Percentiles rank a stretch among this genome's conserved stretches.
Conservation (phyloP, 2,888 invertebrate genomes). For the Drosophila hawaiiensis region DNA sequence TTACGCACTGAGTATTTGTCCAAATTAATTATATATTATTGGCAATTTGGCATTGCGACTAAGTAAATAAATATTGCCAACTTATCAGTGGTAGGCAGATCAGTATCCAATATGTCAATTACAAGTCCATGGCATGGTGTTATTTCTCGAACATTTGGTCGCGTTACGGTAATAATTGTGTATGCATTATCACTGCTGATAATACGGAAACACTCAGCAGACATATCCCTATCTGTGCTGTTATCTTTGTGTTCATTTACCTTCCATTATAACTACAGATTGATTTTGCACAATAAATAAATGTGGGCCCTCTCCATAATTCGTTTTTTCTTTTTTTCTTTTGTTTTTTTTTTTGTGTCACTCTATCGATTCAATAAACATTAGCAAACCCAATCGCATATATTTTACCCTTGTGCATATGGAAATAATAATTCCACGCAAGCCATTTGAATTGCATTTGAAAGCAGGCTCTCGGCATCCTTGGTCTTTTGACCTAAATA, state of each 20-base stretch:
- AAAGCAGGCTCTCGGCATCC: constrained; percentile 2
- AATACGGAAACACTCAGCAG: constrained; percentile 13
- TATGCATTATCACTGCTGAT: constrained; percentile 67
- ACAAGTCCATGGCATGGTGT: constrained; percentile 31
- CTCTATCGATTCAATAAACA: constrained; percentile 42
- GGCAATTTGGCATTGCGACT: constrained; percentile 16
- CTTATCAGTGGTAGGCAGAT: constrained; percentile 36
- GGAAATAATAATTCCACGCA: constrained; percentile 2
- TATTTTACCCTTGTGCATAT: background rate
- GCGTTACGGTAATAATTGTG: constrained; percentile 66
- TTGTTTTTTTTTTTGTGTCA: background rate
- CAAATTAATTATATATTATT: constrained; percentile 36
- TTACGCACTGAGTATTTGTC: constrained; percentile 16
- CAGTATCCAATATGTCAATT: constrained; percentile 47
- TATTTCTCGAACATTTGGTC: constrained; percentile 48
- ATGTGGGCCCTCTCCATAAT: constrained; percentile 4
- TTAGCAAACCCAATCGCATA: constrained; percentile 8
- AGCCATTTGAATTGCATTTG: constrained; percentile 7
- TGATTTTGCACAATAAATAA: constrained; percentile 53
- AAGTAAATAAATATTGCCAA: constrained; percentile 27
- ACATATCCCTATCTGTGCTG: constrained; percentile 1
- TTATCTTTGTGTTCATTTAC: constrained; percentile 58
- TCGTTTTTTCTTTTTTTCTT: background rate
- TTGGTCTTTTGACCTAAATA: constrained; percentile 6
- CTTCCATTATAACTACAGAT: constrained; percentile 69